These are phyloP conservation scores for Nesogale talazaci DNA, from an alignment of 2,113 vertebrate species.

Conservation along the genomic window DNA sequence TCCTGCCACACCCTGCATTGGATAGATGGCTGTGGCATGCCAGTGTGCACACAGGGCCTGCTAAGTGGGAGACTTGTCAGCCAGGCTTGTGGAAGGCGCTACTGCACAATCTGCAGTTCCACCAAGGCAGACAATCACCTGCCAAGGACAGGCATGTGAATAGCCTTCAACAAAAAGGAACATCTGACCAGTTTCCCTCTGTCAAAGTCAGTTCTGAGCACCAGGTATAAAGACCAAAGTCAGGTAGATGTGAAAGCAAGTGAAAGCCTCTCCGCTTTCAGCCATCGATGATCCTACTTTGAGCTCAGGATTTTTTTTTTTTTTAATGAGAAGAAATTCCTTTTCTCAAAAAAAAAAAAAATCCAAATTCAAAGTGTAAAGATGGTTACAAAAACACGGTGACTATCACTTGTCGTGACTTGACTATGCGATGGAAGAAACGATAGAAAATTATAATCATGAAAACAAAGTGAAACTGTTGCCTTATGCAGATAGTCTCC, in stretches of 20 bases:
- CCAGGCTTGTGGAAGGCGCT: conserved; percentile 64
- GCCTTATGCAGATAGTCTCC: not conserved
- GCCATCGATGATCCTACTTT: not conserved
- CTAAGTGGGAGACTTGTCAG: conserved; percentile 54
- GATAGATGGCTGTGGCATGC: conserved; percentile 56
- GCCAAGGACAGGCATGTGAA: conserved; percentile 60
- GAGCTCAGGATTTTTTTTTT: not conserved
- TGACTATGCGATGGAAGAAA: conserved; percentile 8
- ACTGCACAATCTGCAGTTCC: not conserved
- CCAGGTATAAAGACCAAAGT: not conserved
- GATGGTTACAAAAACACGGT: not conserved
- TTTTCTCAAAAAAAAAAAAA: not conserved
- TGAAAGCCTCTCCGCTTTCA: not conserved
- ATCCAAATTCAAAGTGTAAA: conserved; percentile 4
- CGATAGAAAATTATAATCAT: not conserved
- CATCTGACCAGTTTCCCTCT: conserved; percentile 34
- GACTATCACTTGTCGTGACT: not conserved
- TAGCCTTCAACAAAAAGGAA: not conserved
- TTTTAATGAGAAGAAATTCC: not conserved
- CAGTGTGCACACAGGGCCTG: conserved; percentile 30
- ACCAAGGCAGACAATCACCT: conserved; percentile 57
- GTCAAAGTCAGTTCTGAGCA: conserved; percentile 26
- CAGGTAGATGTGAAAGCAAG: not conserved
- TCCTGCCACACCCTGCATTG: conserved; percentile 67
- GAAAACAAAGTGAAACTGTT: conserved; percentile 23